Evolutionary conservation across 2,888 invertebrate species (phyloP), one percentile per base, ranked within the genome.

Genomic region (Drosophila pseudotakahashii): DNA sequence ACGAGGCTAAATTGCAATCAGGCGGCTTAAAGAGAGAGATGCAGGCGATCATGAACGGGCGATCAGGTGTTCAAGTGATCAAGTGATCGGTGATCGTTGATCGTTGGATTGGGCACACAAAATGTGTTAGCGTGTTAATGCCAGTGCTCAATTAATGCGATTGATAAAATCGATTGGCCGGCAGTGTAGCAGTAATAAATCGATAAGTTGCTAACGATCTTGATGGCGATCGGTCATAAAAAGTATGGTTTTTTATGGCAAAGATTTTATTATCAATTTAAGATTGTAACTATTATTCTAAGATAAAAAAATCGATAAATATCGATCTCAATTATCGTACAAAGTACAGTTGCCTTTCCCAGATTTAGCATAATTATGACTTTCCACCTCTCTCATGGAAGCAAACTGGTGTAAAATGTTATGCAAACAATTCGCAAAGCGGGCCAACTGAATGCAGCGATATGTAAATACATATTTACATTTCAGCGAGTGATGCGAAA

Each of bases 81-180:
- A 30, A 7, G 7, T 44, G 48, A 63, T 48, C 47, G 47, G 23
- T 13, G 55, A 34, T 34, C 44, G 10, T 4, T 44, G 48, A 63
- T 48, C 48, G 48, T 34, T 13, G 34, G 34, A 48, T 53, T 68
- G 52, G 58, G 54, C 53, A 58, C 75, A 72, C 75, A 34, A 48
- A 82, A 79, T 83, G 81, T 81, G 88, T 78, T 78, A 74, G 75
- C 70, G 86, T 76, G 86, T 85, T 84, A 87, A 86, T 77, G 77
- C 81, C 69, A 70, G 68, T 48, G 76, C 79, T 81, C 81, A 78
- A 76, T 79, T 81, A 76, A 73, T 41, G 57, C 70, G 70, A 63
- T 74, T 68, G 86, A 88, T 89, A 79, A 86, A 81, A 81, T 78
- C 82, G 75, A 81, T 88, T 81, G 47, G 47, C 11, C 14, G 7